Evolutionary conservation across 2,888 invertebrate genomes (phyloP), one percentile per base, ranked within the genome.

Genomic region (Agonopterix arenella): DNA sequence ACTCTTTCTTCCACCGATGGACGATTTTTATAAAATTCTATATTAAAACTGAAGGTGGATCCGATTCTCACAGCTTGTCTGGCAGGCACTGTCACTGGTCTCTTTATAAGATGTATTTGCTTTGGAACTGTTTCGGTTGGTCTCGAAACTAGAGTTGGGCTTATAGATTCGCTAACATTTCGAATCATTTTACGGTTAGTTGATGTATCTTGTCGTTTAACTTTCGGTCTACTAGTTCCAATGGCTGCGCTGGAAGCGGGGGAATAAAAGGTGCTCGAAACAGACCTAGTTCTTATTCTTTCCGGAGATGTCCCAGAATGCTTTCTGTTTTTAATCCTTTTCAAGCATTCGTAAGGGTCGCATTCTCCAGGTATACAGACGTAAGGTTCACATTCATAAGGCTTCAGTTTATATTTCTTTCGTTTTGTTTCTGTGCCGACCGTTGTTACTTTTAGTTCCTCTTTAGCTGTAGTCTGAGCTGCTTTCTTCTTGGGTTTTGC

Each of bases 371-470:
- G 67, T 47, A 60, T 44, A 54, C 72, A 73, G 37, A 67, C 48
- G 36, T 61, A 65, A 40, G 66, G 66, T 49, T 72, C 69, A 55
- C 70, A 73, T 53, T 68, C 67, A 53, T 64, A 62, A 5, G 71
- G 60, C n/a, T 62, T 42, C 36, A 60, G 46, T 45, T 57, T 9
- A 9, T 40, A 9, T 40, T 40, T n/a, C 9, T 28, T 9, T n/a
- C 9, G n/a, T 40, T 40, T 40, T n/a, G 40, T 9, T 40, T 9
- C 5, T 4, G 40, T 40, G n/a, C 40, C 40, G 10, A n/a, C n/a
- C 9, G 9, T 40, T 40, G 40, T n/a, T n/a, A 40, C 28, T 28
- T 28, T 28, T 28, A 28, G 28, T 28, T 28, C 28, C 7, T 28
- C 28, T 28, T 28, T 28, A 28, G 28, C 28, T 28, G 7, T 28